Conservation (phyloP, 2,113 vertebrate species). For the Chaetorhynchus papuensis region DNA sequence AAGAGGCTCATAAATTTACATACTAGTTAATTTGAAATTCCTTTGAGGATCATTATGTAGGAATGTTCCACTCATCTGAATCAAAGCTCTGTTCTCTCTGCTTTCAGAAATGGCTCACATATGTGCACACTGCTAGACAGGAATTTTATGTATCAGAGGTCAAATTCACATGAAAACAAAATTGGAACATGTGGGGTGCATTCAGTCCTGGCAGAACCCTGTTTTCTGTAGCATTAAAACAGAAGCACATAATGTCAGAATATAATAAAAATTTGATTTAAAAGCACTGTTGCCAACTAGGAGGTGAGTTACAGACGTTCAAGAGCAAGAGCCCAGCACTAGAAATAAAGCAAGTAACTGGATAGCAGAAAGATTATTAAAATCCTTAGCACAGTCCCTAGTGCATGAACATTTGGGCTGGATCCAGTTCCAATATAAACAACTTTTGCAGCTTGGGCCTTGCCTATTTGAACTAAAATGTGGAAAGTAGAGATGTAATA, state of each 20-base stretch:
- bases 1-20: conserved; percentile 61
- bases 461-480: background rate
- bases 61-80: conserved; percentile 70
- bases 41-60: conserved; percentile 64
- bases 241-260: conserved; percentile 24
- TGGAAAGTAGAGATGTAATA: background rate
- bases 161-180: conserved; percentile 57
- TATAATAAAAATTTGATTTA: conserved; percentile 7
- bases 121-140: conserved; percentile 52
- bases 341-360: background rate
- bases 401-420: background rate
- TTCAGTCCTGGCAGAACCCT: background rate
- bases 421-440: conserved; percentile 9
- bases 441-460: background rate
- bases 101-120: conserved; percentile 63
- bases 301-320: background rate
- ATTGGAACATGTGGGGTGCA: conserved; percentile 56
- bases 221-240: conserved; percentile 17
- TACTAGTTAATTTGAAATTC: conserved; percentile 64
- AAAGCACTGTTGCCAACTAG: background rate
- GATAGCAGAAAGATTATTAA: background rate
- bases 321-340: background rate
- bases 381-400: background rate
- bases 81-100: conserved; percentile 69
- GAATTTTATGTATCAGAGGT: conserved; percentile 59